Evolutionary conservation across 2,888 invertebrate species (phyloP).

Genomic region (Orchesellides sinensis): DNA sequence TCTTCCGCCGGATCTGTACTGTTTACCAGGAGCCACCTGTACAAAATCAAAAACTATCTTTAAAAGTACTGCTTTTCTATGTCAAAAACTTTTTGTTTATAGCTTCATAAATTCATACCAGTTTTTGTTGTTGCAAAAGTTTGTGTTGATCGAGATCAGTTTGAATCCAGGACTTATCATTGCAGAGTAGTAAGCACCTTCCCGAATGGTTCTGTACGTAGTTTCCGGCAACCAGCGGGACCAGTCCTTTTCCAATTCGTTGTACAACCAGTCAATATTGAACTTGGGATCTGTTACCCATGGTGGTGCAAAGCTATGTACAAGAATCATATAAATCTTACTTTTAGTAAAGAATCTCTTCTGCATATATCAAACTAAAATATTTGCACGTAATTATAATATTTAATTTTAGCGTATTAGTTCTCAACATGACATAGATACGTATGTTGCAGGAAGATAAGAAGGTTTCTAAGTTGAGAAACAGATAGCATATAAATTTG

Average conservation of each 20-base stretch:
- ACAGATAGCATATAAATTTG: not conserved
- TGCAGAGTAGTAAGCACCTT: conserved; percentile 95
- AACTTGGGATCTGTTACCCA: conserved; percentile 87
- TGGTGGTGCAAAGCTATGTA: conserved; percentile 86
- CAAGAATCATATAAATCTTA: no score
- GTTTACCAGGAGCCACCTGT: conserved; percentile 92
- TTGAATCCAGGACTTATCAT: conserved; percentile 93
- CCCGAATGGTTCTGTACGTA: conserved; percentile 88
- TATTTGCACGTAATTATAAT: no score
- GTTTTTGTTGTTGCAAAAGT: conserved; percentile 96
- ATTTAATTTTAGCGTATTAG: no score
- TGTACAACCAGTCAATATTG: conserved; percentile 94
- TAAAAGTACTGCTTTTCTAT: not conserved
- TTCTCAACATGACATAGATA: no score
- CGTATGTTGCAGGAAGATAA: no score
- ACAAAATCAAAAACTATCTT: conserved; percentile 69
- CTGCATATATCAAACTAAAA: no score
- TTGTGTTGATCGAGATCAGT: conserved; percentile 96
- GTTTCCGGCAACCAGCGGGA: conserved; percentile 93
- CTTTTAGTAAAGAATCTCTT: no score
- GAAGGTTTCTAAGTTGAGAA: no score
- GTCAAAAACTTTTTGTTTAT: not conserved
- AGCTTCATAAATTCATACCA: conserved; percentile 80
- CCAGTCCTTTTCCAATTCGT: conserved; percentile 93
- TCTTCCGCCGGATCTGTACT: no score